Base-by-base conservation (phyloP, 30 jellyfish, hydroid and myxozoan genomes). In the Hydractinia symbiolongicarpus region DNA sequence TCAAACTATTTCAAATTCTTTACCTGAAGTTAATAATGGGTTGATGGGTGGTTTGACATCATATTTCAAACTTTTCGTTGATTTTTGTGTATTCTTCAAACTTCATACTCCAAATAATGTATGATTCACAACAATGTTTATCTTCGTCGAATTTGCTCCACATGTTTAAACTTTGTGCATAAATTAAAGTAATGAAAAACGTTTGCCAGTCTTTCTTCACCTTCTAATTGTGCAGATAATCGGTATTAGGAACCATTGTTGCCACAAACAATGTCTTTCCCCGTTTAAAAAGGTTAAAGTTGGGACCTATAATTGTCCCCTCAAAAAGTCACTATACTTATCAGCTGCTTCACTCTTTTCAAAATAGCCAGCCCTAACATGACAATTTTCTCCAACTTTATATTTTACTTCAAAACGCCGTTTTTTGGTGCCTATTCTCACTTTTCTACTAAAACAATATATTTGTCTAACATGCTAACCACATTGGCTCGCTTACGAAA, bases 231-330 rank as follows among this genome's bases (percentile, higher is more conserved):
- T 67, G 77, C 10, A 67, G 44, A 67, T 67, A 67, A 8, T 13
- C 49, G 8, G 77, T 67, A 44, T 67, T 67, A 9, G 77, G 77
- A 9, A 67, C 77, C 77, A 9, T 67, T 67, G 13, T 67, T 13
- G 77, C 77, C 19, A 67, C 77, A 67, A 67, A 67, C 77, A 67
- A 67, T 8, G 77, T 67, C 77, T 67, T 67, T 19, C 77, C 77
- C 19, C 77, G 10, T 8, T 9, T 44, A 8, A 20, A 19, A 9
- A 67, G 49, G 49, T 67, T 13, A 20, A 9, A 67, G 77, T 10
- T 67, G 49, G 77, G 77, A 67, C 77, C 49, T 67, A 20, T 9
- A 20, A 67, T n/a, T n/a, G n/a, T n/a, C n/a, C n/a, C n/a, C n/a
- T n/a, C n/a, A n/a, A n/a, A n/a, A n/a, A n/a, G n/a, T n/a, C n/a